Conservation (phyloP, 2,888 invertebrate species). For the Xylocampa areola region DNA sequence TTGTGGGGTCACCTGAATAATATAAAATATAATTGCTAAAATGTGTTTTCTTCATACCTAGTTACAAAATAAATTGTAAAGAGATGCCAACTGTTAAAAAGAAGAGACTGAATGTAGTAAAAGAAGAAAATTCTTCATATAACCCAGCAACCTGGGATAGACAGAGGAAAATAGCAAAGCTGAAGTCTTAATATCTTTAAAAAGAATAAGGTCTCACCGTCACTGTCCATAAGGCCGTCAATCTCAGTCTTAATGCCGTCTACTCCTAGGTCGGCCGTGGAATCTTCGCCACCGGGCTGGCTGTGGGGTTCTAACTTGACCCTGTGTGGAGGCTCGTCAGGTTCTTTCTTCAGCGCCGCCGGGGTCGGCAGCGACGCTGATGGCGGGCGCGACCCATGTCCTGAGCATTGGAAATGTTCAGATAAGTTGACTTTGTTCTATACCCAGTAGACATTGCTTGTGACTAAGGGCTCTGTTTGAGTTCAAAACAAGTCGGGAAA, state of each 20-base stretch:
- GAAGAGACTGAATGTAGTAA: no score
- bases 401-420: constrained; percentile 56
- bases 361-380: constrained; percentile 87
- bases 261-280: constrained; percentile 80
- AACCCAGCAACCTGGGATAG: no score
- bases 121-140: no score
- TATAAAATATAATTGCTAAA: no score
- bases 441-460: not conserved
- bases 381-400: constrained; percentile 87
- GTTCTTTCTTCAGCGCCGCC: constrained; percentile 87
- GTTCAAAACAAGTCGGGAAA: no score
- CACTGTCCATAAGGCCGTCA: constrained; percentile 88
- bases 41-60: no score
- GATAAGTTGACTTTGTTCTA: not conserved
- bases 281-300: constrained; percentile 80
- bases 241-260: constrained; percentile 89
- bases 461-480: no score
- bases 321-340: constrained; percentile 83
- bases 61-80: no score
- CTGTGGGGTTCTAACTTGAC: constrained; percentile 87
- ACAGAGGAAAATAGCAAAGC: no score
- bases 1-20: constrained; percentile 87
- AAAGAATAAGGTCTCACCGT: constrained; percentile 67
- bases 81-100: no score
- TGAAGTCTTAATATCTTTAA: not conserved